A percentile compares a stretch with the other conserved stretches of the same genome.
These are phyloP conservation scores for Holothuria leucospilota DNA, from an alignment of 53 echinoderm and acorn worm species.

Conservation along the genomic window DNA sequence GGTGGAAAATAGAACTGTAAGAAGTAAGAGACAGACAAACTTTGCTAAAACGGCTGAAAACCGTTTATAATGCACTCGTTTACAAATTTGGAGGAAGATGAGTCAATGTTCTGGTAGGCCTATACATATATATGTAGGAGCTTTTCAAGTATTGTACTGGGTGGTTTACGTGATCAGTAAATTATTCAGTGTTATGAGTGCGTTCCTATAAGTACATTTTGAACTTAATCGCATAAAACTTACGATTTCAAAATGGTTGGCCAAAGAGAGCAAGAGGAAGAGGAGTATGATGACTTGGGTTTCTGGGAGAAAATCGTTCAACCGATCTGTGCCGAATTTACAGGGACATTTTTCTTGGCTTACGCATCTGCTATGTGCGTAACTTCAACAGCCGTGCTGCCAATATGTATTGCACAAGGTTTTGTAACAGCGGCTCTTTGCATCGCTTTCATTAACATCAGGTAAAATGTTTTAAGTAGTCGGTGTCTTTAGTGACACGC, in stretches of 20 bases:
- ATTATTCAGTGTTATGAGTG: no score
- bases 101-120: conserved; percentile 3
- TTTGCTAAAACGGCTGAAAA: background rate
- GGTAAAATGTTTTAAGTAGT: conserved; percentile 51
- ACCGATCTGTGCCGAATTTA: conserved; percentile 85
- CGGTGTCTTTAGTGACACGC: no score
- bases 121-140: background rate
- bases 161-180: conserved; percentile 9
- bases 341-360: conserved; percentile 72
- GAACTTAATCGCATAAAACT: background rate
- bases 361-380: conserved; percentile 79
- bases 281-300: conserved; percentile 73
- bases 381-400: conserved; percentile 58
- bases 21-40: no score
- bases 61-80: background rate
- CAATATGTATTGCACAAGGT: conserved; percentile 73
- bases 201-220: no score
- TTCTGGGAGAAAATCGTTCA: conserved; percentile 86
- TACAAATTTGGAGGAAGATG: conserved; percentile 16
- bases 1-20: no score
- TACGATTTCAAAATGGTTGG: conserved; percentile 1
- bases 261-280: conserved; percentile 31
- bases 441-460: conserved; percentile 81
- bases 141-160: no score
- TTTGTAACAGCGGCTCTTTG: conserved; percentile 79